phyloP scores from a whole-genome alignment of 2,113 vertebrate genomes.

The Spheniscus mendiculus region DNA sequence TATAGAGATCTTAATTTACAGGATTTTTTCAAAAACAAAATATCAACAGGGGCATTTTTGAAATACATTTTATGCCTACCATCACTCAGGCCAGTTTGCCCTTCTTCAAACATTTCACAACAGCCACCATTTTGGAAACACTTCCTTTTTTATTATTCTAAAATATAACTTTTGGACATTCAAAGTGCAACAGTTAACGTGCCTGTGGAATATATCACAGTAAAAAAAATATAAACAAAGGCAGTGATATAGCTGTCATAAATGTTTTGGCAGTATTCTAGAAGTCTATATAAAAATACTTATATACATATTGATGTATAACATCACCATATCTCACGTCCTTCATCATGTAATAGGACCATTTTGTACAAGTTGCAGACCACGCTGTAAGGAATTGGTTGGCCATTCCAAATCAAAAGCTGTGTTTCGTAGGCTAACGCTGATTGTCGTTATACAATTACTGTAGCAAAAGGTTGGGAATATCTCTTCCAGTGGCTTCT shows the following conservation, averaged over 20 bases:
- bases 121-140: constrained; percentile 76
- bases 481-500: constrained; percentile 68
- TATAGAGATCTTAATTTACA: constrained; percentile 84
- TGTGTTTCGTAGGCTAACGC: constrained; percentile 67
- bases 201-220: constrained; percentile 91
- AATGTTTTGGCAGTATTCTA: constrained; percentile 85
- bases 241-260: constrained; percentile 95
- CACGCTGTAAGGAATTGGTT: constrained; percentile 67
- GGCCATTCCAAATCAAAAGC: constrained; percentile 70
- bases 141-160: constrained; percentile 82
- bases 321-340: constrained; percentile 87
- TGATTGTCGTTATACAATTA: constrained; percentile 76
- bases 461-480: constrained; percentile 38
- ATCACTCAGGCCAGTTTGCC: constrained; percentile 43
- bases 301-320: constrained; percentile 91
- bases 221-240: constrained; percentile 86
- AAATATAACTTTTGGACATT: constrained; percentile 88
- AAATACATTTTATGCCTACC: constrained; percentile 72
- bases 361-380: constrained; percentile 77
- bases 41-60: constrained; percentile 73
- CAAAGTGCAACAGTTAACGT: constrained; percentile 95
- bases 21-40: constrained; percentile 67
- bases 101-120: constrained; percentile 79
- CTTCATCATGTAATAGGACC: constrained; percentile 80
- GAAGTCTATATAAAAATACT: constrained; percentile 83